Percentiles rank a stretch among this genome's conserved stretches.
Conservation (phyloP, 2,888 invertebrate species). For the Gisinianus flammeolus region DNA sequence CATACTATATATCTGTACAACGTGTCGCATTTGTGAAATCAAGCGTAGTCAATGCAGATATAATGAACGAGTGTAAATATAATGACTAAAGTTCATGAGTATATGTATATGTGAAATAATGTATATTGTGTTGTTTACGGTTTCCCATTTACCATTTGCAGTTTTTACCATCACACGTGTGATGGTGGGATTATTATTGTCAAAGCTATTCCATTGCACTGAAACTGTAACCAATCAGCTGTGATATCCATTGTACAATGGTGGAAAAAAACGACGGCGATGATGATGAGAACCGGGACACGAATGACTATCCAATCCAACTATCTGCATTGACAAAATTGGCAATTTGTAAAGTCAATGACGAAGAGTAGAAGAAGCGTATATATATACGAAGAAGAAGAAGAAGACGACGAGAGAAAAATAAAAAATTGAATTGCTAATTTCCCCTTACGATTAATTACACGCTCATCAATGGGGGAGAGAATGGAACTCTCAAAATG, state of each 20-base stretch:
- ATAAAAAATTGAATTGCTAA: constrained; percentile 29
- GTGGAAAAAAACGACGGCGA: background rate
- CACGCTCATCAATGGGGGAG: constrained; percentile 30
- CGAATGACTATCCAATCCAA: background rate
- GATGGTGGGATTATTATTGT: background rate
- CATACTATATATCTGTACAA: background rate
- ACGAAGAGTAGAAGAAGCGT: background rate
- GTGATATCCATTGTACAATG: constrained; percentile 1
- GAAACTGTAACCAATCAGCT: background rate
- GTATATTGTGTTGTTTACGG: background rate
- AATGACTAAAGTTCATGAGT: background rate
- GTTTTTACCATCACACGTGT: background rate
- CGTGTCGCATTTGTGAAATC: constrained; percentile 10
- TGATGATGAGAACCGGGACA: constrained; percentile 10
- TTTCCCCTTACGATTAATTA: constrained; percentile 36
- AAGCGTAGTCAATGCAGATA: background rate
- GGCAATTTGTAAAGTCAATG: background rate
- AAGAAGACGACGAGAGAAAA: constrained; percentile 7
- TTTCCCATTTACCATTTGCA: background rate
- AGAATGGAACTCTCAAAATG: background rate
- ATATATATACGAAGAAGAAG: background rate
- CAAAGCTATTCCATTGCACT: background rate
- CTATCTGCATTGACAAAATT: background rate
- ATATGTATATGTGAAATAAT: background rate
- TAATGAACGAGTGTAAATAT: background rate